Conservation (phyloP, 2,113 vertebrate species). For the Synodontis membranacea region DNA sequence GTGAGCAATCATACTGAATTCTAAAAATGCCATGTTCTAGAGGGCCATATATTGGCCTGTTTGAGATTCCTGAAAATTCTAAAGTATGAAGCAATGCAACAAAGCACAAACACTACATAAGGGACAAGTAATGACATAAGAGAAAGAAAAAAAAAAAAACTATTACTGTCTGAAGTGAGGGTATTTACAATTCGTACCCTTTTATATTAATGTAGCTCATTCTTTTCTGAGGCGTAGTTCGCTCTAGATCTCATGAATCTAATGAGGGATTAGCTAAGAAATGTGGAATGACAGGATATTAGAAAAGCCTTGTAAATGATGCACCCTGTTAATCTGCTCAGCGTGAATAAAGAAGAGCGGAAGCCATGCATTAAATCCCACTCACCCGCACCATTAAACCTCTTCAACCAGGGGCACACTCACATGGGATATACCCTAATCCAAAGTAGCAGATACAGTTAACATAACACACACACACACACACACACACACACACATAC, state of each 20-base stretch:
- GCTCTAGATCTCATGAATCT: not conserved
- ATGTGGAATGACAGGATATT: conserved; percentile 19
- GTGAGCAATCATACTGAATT: no score
- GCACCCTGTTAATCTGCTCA: conserved; percentile 31
- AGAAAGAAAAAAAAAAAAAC: not conserved
- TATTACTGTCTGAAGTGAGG: not conserved
- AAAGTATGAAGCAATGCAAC: not conserved
- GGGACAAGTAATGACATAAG: not conserved
- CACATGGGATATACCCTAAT: not conserved
- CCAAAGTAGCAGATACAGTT: not conserved
- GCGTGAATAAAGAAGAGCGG: conserved; percentile 13
- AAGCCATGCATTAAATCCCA: conserved; percentile 6
- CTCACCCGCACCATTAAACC: conserved; percentile 27
- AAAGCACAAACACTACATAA: not conserved
- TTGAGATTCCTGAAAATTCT: not conserved
- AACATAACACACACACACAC: not conserved
- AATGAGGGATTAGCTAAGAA: conserved; percentile 6
- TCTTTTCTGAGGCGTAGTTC: not conserved
- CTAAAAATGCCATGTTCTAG: not conserved
- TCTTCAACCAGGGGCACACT: not conserved
- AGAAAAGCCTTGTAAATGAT: conserved; percentile 14
- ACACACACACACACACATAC: not conserved
- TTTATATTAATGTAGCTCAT: not conserved
- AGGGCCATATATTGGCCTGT: not conserved
- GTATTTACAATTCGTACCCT: not conserved